Evolutionary conservation across 2,888 invertebrate species (phyloP).

Genomic region (Theretra japonica): DNA sequence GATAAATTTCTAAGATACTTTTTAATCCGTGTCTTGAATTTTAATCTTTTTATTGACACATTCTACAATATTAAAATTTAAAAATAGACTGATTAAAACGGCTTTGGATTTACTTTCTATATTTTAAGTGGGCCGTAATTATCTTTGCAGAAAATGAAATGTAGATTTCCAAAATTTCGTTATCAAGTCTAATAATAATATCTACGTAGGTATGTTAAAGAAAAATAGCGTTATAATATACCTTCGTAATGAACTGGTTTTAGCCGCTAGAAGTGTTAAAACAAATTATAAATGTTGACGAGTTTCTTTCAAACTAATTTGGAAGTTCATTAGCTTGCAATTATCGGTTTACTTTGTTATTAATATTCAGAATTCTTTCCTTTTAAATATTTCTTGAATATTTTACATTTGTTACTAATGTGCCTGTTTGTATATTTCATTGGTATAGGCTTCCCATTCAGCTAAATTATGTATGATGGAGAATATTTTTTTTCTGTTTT

Average conservation of each 20-base stretch:
- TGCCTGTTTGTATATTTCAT: background rate
- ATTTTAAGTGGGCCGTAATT: too few species aligned
- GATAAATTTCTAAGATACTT: too few species aligned
- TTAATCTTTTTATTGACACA: too few species aligned
- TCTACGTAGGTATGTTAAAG: background rate
- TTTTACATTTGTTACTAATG: background rate
- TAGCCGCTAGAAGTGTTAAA: slow-evolving; percentile 7
- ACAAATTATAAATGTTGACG: slow-evolving; percentile 20
- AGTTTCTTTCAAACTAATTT: slow-evolving; percentile 26
- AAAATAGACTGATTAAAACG: too few species aligned
- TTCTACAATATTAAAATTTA: too few species aligned
- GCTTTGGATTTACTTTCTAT: too few species aligned
- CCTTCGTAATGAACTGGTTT: slow-evolving; percentile 5
- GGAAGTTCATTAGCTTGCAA: slow-evolving; percentile 25
- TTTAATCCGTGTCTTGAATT: too few species aligned
- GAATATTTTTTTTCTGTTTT: too few species aligned
- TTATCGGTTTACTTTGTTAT: slow-evolving; percentile 9
- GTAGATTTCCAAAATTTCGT: too few species aligned
- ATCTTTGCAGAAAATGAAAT: too few species aligned
- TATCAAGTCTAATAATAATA: too few species aligned
- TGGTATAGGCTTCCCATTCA: background rate
- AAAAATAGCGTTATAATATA: background rate
- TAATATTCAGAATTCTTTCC: background rate
- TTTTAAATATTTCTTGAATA: background rate
- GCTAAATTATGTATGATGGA: background rate